Conservation (phyloP, 1,140 invertebrate species). For the Pachypeltis micranthus region DNA sequence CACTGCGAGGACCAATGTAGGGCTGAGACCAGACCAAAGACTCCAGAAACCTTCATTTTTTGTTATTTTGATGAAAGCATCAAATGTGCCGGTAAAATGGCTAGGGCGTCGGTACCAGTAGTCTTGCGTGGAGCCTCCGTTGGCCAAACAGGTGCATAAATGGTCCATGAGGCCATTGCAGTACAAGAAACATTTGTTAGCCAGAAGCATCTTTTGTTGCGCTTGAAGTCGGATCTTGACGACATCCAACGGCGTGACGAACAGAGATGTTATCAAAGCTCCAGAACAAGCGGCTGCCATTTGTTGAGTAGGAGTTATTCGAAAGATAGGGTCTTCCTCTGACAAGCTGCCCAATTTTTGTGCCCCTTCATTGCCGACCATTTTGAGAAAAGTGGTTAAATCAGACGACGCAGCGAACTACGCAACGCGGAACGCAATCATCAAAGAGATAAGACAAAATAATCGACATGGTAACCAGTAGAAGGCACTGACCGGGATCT, state of each 20-base stretch:
- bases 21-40: slow-evolving; percentile 93
- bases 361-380: neutral
- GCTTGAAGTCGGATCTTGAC: slow-evolving; percentile 95
- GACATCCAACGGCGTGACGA: slow-evolving; percentile 96
- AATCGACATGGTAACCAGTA: too few relatives aligned
- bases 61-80: slow-evolving; percentile 89
- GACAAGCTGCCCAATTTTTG: neutral
- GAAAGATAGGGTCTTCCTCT: slow-evolving; percentile 53
- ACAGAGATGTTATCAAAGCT: slow-evolving; percentile 74
- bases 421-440: too few relatives aligned
- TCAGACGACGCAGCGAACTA: too few relatives aligned
- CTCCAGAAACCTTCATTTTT: slow-evolving; percentile 77
- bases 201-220: slow-evolving; percentile 70
- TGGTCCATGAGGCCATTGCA: slow-evolving; percentile 99
- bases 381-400: too few relatives aligned
- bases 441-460: too few relatives aligned
- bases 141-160: slow-evolving; percentile 65
- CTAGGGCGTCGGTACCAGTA: slow-evolving; percentile 54
- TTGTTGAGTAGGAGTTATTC: slow-evolving; percentile 75
- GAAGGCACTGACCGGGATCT: too few relatives aligned
- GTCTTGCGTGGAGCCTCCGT: slow-evolving; percentile 13
- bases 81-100: slow-evolving; percentile 83
- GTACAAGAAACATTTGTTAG: slow-evolving; percentile 88
- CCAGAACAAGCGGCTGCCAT: slow-evolving; percentile 80
- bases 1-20: slow-evolving; percentile 89